phyloP scores from a whole-genome alignment of 2,797 vertebrate genomes.

The Cossypha polioptera region DNA sequence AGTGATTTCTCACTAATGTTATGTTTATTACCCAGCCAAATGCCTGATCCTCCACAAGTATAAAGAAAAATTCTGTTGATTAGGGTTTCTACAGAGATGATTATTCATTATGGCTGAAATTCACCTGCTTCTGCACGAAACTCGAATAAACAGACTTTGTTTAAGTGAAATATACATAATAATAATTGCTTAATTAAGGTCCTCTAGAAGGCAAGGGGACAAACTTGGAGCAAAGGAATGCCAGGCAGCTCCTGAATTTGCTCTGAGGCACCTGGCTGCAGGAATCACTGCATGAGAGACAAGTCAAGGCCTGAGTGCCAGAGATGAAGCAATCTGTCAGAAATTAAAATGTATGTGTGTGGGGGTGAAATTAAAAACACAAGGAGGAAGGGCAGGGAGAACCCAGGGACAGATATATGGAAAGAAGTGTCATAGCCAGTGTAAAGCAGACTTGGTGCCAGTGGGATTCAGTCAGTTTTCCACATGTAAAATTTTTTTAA shows the following conservation, averaged over 20 bases:
- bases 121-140: background rate
- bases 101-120: slow-evolving; percentile 31
- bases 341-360: background rate
- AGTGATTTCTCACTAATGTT: slow-evolving; percentile 23
- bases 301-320: background rate
- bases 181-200: slow-evolving; percentile 10
- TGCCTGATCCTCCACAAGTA: background rate
- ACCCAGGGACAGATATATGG: rapidly evolving
- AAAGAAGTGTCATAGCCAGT: background rate
- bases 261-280: background rate
- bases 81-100: slow-evolving; percentile 11
- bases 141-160: background rate
- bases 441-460: background rate
- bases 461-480: background rate
- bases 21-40: slow-evolving; percentile 39
- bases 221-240: background rate
- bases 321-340: background rate
- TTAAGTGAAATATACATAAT: background rate
- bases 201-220: background rate
- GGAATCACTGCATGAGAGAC: background rate
- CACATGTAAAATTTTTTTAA: background rate
- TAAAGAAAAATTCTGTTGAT: slow-evolving; percentile 30
- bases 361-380: background rate
- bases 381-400: background rate
- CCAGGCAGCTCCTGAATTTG: background rate